Evolutionary conservation across 2,797 vertebrate species (phyloP), one percentile per base, ranked within the genome.

Genomic region (Acipenser ruthenus): DNA sequence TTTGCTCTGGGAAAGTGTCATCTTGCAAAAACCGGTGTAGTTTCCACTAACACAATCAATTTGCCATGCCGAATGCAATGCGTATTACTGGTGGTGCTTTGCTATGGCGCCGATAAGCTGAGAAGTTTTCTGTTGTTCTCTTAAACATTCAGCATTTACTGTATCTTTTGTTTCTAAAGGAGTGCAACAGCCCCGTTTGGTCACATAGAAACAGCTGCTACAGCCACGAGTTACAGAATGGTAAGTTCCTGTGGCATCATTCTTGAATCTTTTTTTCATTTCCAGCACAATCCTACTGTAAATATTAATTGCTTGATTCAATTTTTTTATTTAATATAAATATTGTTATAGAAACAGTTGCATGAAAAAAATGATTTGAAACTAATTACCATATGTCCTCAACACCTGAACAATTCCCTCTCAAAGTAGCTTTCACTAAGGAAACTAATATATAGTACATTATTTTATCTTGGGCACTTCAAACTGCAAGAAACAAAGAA

Each of bases 181-280:
- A 92, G 73, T 92, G 93, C 78, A 92, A 82, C 86, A 97, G 94
- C 75, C 94, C 94, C 1, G 73, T 89, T 76, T 99, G 95, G 95
- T 88, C 91, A 64, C 90, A 90, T 77, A 87, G 93, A 79, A 93
- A 83, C 81, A 84, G 87, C 78, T 88, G 88, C 82, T 93, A 92
- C 80, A 91, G 87, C 65, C 86, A 93, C 66, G 87, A 90, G 63
- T 71, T 85, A 49, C 84, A 89, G 67, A 90, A 84, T 15, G 93
- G 95, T 98, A 84, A 86, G 86, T 62, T 69, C 23, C 50, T 67
- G 64, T 53, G 58, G 65, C 62, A 65, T 7, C 49, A 8, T 8
- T n/a, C 8, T 12, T 49, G 50, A 52, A 55, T 23, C 49, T 65
- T 11, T 62, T n/a, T 18, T 18, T 37, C 23, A 37, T 37, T 37